Evolutionary conservation across 2,797 vertebrate genomes (phyloP).

Genomic region (Leptatherina wallacei): DNA sequence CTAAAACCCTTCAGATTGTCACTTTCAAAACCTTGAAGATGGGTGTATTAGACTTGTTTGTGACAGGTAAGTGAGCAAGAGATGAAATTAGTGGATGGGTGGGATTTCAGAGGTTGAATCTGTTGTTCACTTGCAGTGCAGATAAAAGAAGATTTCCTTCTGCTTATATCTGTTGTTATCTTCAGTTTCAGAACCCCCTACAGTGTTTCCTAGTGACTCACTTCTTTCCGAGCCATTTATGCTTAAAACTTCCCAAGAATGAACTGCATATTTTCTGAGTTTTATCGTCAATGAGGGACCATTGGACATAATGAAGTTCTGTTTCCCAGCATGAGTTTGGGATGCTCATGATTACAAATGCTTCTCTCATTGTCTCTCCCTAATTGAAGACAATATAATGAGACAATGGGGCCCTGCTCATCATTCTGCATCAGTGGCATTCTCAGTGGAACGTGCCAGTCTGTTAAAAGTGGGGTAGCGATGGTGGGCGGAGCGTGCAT

Average conservation of each 20-base stretch:
- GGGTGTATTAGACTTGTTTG: conserved; percentile 13
- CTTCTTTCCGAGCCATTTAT: conserved; percentile 69
- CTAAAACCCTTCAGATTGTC: conserved; percentile 17
- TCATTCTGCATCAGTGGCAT: conserved; percentile 74
- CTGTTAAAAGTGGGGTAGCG: conserved; percentile 57
- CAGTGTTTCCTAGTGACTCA: conserved; percentile 65
- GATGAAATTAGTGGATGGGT: conserved; percentile 11
- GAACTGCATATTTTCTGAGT: conserved; percentile 62
- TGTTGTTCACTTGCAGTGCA: conserved; percentile 33
- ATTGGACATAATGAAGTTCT: conserved; percentile 82
- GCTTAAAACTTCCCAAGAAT: conserved; percentile 67
- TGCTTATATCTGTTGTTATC: conserved; percentile 48
- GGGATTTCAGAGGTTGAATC: conserved; percentile 33
- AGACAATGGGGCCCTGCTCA: conserved; percentile 76
- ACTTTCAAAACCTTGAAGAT: conserved; percentile 33
- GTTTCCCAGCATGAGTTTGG: conserved; percentile 77
- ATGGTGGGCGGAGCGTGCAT: conserved; percentile 23
- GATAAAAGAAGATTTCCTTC: conserved; percentile 43
- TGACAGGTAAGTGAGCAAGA: conserved; percentile 53
- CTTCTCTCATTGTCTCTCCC: conserved; percentile 76
- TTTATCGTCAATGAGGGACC: conserved; percentile 76
- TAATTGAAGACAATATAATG: conserved; percentile 81
- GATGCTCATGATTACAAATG: conserved; percentile 81
- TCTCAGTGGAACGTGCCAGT: conserved; percentile 74
- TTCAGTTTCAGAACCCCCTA: conserved; percentile 60